phyloP scores from a whole-genome alignment of 2,113 vertebrate species.

The Podocnemis expansa region DNA sequence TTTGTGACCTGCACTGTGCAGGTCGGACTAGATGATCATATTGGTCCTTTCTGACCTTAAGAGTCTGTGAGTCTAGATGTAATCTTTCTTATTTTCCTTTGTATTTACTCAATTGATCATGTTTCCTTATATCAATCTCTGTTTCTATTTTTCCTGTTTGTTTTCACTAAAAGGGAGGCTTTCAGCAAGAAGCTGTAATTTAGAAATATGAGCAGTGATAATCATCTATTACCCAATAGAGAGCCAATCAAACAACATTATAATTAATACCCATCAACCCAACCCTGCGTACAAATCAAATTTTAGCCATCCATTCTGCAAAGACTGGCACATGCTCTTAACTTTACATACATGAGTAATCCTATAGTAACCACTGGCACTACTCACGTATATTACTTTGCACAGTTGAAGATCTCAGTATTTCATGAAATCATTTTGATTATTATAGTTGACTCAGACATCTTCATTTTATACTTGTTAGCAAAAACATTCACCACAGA shows the following conservation, averaged over 20 bases:
- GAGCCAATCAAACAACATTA: neutral
- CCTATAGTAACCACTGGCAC: neutral
- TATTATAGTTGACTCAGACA: constrained; percentile 1
- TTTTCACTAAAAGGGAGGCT: neutral
- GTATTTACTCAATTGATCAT: neutral
- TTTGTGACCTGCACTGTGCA: too few species aligned
- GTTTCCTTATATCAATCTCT: constrained; percentile 1
- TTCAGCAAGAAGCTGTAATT: neutral
- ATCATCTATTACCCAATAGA: neutral
- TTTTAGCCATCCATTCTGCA: neutral
- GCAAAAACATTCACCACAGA: neutral
- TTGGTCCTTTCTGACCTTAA: too few species aligned
- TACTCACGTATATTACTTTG: neutral
- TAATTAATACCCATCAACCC: neutral
- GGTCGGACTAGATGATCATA: too few species aligned
- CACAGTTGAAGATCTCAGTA: neutral
- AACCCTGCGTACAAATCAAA: neutral
- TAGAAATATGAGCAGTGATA: neutral
- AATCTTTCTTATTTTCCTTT: neutral
- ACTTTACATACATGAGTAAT: neutral
- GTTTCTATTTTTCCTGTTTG: neutral
- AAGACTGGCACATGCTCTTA: neutral
- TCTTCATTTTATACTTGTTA: neutral
- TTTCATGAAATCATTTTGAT: neutral
- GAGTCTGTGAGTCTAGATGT: neutral